Percentiles rank a stretch among this genome's conserved stretches.
Conservation (phyloP, 2,888 invertebrate species). For the Allygus modestus region DNA sequence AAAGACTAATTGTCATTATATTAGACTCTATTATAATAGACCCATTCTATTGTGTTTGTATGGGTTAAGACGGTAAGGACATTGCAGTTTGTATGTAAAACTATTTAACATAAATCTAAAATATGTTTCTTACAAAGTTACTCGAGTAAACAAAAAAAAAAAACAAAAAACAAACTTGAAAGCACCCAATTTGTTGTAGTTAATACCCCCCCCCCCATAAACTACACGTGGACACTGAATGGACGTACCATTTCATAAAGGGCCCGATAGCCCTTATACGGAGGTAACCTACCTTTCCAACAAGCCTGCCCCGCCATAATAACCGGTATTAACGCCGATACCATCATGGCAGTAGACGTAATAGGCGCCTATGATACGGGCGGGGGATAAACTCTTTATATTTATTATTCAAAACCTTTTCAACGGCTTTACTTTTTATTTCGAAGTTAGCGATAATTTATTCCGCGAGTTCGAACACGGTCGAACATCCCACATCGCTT, state of each 20-base stretch:
- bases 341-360: slow-evolving; percentile 11
- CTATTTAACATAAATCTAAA: too few relatives aligned
- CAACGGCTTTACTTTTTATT: slow-evolving; percentile 61
- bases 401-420: slow-evolving; percentile 60
- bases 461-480: slow-evolving; percentile 60
- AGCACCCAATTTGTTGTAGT: too few relatives aligned
- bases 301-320: neutral
- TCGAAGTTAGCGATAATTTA: slow-evolving; percentile 59
- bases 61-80: too few relatives aligned
- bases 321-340: slow-evolving; percentile 16
- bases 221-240: too few relatives aligned
- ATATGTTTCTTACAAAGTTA: too few relatives aligned
- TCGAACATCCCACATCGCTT: slow-evolving; percentile 65
- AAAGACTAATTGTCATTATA: too few relatives aligned
- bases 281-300: neutral
- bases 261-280: slow-evolving; percentile 10
- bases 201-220: too few relatives aligned
- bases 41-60: too few relatives aligned
- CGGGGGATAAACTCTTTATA: slow-evolving; percentile 22
- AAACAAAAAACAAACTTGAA: too few relatives aligned
- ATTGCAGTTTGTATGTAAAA: too few relatives aligned
- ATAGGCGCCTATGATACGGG: slow-evolving; percentile 33
- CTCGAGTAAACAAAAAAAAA: too few relatives aligned
- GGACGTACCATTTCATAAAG: neutral
- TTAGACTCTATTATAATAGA: too few relatives aligned